Evolutionary conservation across 2,888 invertebrate genomes (phyloP).

Genomic region (Sipunculus nudus): DNA sequence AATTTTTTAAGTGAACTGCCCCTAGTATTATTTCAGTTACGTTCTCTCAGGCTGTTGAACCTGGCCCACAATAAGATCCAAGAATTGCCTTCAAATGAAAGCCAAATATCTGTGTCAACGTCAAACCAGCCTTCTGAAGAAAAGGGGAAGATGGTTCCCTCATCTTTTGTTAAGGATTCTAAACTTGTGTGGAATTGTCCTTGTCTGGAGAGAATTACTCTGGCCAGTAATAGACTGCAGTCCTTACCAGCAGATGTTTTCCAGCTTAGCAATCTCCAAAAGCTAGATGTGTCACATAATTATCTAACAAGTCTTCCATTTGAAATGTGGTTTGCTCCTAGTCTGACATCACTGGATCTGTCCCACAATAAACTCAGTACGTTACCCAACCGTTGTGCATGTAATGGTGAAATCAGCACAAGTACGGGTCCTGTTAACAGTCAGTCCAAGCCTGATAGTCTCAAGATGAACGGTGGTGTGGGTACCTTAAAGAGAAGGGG

Average conservation of each 20-base stretch:
- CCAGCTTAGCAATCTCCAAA: conserved; percentile 79
- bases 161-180: no score
- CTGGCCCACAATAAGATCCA: conserved; percentile 83
- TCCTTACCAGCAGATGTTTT: conserved; percentile 84
- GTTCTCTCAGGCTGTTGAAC: conserved; percentile 85
- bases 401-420: no score
- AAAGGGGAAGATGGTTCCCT: no score
- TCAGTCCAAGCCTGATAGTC: not conserved
- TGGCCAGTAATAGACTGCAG: conserved; percentile 86
- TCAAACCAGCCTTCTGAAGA: no score
- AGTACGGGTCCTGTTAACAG: no score
- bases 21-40: conserved; percentile 78
- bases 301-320: conserved; percentile 84
- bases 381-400: no score
- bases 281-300: conserved; percentile 94
- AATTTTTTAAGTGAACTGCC: conserved; percentile 86
- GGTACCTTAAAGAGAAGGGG: not conserved
- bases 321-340: conserved; percentile 86
- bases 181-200: conserved; percentile 67
- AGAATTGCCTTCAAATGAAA: no score
- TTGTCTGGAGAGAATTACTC: conserved; percentile 85
- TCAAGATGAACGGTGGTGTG: not conserved
- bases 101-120: conserved; percentile 79
- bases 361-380: conserved; percentile 87
- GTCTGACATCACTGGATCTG: conserved; percentile 86